Conservation (phyloP, 2,113 vertebrate species). For the Pituophis catenifer region DNA sequence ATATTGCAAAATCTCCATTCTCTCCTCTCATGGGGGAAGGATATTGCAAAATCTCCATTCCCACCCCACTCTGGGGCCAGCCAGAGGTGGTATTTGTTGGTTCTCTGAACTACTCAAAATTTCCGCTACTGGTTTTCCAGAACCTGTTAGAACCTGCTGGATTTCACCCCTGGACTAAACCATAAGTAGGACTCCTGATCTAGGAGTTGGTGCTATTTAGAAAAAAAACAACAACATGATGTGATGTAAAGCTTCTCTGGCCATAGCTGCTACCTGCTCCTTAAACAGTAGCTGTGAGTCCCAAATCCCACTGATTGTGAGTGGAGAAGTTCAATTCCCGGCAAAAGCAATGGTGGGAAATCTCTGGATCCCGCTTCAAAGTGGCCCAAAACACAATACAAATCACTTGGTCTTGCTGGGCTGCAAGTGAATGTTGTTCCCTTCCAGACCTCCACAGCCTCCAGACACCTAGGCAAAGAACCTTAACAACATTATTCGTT, state of each 20-base stretch:
- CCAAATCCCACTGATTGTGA: not conserved
- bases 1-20: too few relatives aligned
- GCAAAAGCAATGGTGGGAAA: not conserved
- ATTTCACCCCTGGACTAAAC: not conserved
- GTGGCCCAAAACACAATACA: not conserved
- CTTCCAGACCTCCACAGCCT: not conserved
- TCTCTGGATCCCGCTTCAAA: not conserved
- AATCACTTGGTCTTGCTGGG: not conserved
- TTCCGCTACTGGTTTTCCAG: too few relatives aligned
- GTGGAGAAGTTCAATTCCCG: not conserved
- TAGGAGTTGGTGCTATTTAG: not conserved
- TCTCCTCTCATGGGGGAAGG: too few relatives aligned
- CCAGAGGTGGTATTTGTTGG: too few relatives aligned
- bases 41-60: too few relatives aligned
- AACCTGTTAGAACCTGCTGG: too few relatives aligned
- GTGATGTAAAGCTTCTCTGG: not conserved
- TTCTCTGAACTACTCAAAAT: too few relatives aligned
- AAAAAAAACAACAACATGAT: not conserved
- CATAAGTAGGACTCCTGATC: not conserved
- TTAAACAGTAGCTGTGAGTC: not conserved
- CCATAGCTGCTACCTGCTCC: not conserved
- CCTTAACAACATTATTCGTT: not conserved
- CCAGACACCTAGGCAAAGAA: not conserved
- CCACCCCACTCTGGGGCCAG: too few relatives aligned
- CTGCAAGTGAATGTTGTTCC: not conserved